Conservation (phyloP, 2,888 invertebrate species). For the Camponotus fellah region DNA sequence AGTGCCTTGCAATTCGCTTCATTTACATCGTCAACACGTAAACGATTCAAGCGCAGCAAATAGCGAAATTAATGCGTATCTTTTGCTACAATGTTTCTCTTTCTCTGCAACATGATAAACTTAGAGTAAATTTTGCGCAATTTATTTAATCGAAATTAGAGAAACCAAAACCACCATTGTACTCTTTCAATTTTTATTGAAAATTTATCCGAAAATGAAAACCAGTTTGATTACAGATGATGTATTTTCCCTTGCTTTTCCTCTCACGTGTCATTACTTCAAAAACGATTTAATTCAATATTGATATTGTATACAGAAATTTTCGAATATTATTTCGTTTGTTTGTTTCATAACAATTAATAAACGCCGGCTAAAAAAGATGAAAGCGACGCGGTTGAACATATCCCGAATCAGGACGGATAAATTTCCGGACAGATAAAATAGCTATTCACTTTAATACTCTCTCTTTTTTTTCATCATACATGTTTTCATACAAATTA, state of each 20-base stretch:
- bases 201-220: conserved; percentile 40
- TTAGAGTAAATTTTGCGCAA: conserved; percentile 22
- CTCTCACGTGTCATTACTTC: conserved; percentile 24
- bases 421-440: conserved; percentile 51
- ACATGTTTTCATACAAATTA: neutral
- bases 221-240: conserved; percentile 41
- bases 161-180: neutral
- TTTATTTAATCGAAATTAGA: conserved; percentile 38
- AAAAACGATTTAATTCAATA: conserved; percentile 53
- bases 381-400: conserved; percentile 28
- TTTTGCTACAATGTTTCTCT: conserved; percentile 20
- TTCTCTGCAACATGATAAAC: conserved; percentile 13
- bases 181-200: conserved; percentile 29
- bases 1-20: conserved; percentile 54
- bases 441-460: conserved; percentile 40
- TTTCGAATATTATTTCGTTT: conserved; percentile 50
- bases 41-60: conserved; percentile 43
- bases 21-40: conserved; percentile 55
- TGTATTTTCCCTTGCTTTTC: neutral
- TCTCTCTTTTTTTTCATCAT: neutral
- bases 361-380: conserved; percentile 45
- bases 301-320: conserved; percentile 44
- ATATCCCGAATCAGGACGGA: conserved; percentile 36
- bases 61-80: conserved; percentile 45
- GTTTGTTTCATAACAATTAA: conserved; percentile 55